phyloP scores from a whole-genome alignment of 2,888 invertebrate species.

The Scrobipalpa costella region DNA sequence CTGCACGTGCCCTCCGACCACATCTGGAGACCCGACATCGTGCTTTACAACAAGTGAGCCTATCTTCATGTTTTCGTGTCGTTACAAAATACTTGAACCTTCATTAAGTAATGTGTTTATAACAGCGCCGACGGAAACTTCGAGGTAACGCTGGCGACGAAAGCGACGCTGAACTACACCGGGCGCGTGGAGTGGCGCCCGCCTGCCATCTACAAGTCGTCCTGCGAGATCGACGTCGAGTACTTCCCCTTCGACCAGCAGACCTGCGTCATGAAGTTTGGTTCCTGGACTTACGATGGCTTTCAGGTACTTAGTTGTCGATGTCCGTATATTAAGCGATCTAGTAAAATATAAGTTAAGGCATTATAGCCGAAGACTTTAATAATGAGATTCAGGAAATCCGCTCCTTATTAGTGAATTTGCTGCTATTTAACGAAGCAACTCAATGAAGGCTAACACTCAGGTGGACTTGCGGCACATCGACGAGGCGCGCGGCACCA shows the following conservation, averaged over 20 bases:
- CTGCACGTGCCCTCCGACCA: slow-evolving; percentile 97
- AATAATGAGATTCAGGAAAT: too few species aligned
- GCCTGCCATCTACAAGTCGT: slow-evolving; percentile 97
- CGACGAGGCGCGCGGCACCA: slow-evolving; percentile 93
- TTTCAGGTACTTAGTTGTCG: slow-evolving; percentile 92
- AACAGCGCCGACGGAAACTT: slow-evolving; percentile 94
- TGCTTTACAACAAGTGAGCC: slow-evolving; percentile 94
- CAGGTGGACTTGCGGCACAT: slow-evolving; percentile 95
- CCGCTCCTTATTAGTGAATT: too few species aligned
- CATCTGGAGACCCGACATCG: slow-evolving; percentile 98
- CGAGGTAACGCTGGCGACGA: slow-evolving; percentile 94
- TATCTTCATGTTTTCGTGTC: not conserved
- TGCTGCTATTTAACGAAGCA: too few species aligned
- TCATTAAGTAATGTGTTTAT: not conserved
- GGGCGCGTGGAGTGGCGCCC: slow-evolving; percentile 97
- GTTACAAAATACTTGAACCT: not conserved
- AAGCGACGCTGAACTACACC: slow-evolving; percentile 93
- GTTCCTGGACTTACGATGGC: slow-evolving; percentile 97
- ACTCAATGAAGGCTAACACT: not conserved
- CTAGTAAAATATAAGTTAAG: too few species aligned
- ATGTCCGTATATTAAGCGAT: too few species aligned
- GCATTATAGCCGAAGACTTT: too few species aligned
- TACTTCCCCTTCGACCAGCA: slow-evolving; percentile 97
- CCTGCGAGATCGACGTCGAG: slow-evolving; percentile 95
- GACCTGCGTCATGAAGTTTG: slow-evolving; percentile 95